phyloP scores from a whole-genome alignment of 1,140 invertebrate genomes.

The Solenopsis fugax region DNA sequence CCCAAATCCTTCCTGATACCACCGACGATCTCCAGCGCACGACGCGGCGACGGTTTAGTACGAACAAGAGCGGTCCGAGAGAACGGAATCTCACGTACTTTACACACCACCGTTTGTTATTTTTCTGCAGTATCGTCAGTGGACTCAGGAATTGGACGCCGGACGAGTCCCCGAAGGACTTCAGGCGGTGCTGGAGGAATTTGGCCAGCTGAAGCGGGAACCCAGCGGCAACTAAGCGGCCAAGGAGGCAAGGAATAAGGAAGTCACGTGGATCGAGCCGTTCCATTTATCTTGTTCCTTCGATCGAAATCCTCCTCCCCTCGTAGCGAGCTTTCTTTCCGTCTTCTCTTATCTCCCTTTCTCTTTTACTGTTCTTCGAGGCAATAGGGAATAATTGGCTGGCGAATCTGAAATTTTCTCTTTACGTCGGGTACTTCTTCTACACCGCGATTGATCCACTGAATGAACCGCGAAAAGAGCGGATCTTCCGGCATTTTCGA shows the following conservation, averaged over 20 bases:
- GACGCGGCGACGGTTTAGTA: constrained; percentile 8
- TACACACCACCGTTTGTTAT: constrained; percentile 54
- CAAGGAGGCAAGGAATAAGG: constrained; percentile 47
- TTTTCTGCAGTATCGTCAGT: constrained; percentile 91
- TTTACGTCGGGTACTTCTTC: background rate
- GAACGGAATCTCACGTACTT: constrained; percentile 12
- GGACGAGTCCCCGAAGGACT: constrained; percentile 92
- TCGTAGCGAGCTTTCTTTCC: constrained; percentile 37
- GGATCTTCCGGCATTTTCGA: background rate
- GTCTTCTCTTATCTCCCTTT: constrained; percentile 10
- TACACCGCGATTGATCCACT: background rate
- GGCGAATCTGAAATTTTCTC: constrained; percentile 18
- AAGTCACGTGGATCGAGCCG: constrained; percentile 63
- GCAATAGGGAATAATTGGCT: constrained; percentile 44
- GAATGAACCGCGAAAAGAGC: background rate
- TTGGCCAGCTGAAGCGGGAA: constrained; percentile 89
- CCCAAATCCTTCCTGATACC: constrained; percentile 27
- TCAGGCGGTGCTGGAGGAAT: constrained; percentile 91
- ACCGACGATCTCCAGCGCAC: constrained; percentile 15
- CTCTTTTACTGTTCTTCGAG: constrained; percentile 25
- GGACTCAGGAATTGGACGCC: constrained; percentile 93
- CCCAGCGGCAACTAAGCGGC: constrained; percentile 68
- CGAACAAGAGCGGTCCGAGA: constrained; percentile 1
- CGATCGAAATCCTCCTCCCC: background rate
- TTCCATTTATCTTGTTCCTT: constrained; percentile 31